Percentiles rank a stretch among this genome's conserved stretches.
phyloP scores from a whole-genome alignment of 2,113 vertebrate genomes.

The Clupea harengus region DNA sequence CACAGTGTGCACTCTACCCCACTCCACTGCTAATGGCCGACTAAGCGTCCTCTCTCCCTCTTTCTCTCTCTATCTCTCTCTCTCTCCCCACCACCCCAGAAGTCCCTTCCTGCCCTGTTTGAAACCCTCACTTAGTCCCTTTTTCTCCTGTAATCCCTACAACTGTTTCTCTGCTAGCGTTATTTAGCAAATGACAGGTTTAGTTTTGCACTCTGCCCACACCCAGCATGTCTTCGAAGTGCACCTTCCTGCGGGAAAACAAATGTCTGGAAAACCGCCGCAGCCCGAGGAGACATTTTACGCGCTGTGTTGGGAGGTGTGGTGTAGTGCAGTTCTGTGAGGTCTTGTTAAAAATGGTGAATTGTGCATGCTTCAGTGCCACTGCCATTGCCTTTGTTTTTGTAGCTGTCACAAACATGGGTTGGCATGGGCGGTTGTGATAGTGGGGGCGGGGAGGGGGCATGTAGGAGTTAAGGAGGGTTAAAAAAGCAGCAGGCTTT shows the following conservation, averaged over 20 bases:
- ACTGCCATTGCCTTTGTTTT: not conserved
- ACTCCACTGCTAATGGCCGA: conserved; percentile 65
- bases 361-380: not conserved
- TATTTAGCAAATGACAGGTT: conserved; percentile 65
- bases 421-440: not conserved
- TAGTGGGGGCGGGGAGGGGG: not conserved
- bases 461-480: not conserved
- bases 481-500: not conserved
- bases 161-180: conserved; percentile 48
- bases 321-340: not conserved
- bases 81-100: conserved; percentile 1
- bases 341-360: not conserved
- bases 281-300: not conserved
- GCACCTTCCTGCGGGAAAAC: not conserved
- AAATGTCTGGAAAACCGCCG: not conserved
- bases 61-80: not conserved
- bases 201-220: conserved; percentile 30
- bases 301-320: not conserved
- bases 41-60: conserved; percentile 57
- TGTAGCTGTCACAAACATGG: not conserved
- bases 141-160: conserved; percentile 55
- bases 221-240: conserved; percentile 23
- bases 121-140: conserved; percentile 62
- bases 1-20: conserved; percentile 57
- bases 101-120: conserved; percentile 64